phyloP scores from a whole-genome alignment of 1,140 invertebrate species.

The Megalonaias nervosa region DNA sequence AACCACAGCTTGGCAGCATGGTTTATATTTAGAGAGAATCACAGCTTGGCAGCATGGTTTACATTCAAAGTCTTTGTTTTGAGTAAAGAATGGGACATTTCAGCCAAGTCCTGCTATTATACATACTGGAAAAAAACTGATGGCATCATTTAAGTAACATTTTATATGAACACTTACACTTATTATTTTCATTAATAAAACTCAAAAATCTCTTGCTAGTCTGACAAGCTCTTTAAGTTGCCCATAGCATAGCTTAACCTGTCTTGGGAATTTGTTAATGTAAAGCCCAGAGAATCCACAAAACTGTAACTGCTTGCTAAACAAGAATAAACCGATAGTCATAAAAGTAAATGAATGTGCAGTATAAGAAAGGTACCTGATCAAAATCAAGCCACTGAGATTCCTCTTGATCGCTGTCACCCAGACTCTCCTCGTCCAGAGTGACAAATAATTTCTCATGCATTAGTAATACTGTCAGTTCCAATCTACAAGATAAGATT shows the following conservation, averaged over 20 bases:
- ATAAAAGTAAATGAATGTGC: not conserved
- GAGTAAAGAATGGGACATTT: too few relatives aligned
- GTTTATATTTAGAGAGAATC: too few relatives aligned
- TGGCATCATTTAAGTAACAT: too few relatives aligned
- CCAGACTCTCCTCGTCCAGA: not conserved
- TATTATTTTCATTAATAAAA: too few relatives aligned
- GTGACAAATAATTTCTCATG: conserved; percentile 48
- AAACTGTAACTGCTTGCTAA: not conserved
- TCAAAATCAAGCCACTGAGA: conserved; percentile 48
- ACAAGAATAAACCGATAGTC: not conserved
- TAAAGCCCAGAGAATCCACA: not conserved
- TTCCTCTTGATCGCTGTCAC: conserved; percentile 4
- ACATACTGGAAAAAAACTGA: too few relatives aligned
- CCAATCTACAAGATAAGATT: conserved; percentile 41
- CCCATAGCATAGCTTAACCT: not conserved
- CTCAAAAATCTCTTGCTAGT: not conserved
- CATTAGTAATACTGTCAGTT: conserved; percentile 59
- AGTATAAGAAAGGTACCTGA: conserved; percentile 25
- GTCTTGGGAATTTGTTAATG: conserved; percentile 3
- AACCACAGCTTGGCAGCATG: too few relatives aligned
- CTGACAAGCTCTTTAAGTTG: conserved; percentile 12
- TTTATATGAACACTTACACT: too few relatives aligned
- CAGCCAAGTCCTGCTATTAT: too few relatives aligned
- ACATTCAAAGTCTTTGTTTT: too few relatives aligned
- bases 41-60: too few relatives aligned